phyloP scores from a whole-genome alignment of 2,113 vertebrate genomes.

The Notothenia coriiceps region DNA sequence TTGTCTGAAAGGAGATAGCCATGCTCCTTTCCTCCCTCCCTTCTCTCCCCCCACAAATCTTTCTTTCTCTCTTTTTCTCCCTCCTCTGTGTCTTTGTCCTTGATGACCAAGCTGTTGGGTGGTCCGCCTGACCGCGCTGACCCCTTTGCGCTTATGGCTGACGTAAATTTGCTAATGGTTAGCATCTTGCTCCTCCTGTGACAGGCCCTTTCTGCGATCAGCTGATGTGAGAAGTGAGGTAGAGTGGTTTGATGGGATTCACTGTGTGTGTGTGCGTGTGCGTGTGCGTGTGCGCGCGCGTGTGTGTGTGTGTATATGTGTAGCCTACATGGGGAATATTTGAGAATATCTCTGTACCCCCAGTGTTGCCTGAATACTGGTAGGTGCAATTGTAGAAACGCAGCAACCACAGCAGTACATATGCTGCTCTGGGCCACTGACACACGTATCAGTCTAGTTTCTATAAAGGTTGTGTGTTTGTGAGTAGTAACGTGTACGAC shows the following conservation, averaged over 20 bases:
- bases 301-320: slow-evolving; percentile 1
- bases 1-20: slow-evolving; percentile 70
- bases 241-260: slow-evolving; percentile 1
- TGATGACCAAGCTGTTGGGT: slow-evolving; percentile 79
- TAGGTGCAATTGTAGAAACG: slow-evolving; percentile 16
- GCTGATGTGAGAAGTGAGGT: slow-evolving; percentile 65
- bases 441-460: not conserved
- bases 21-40: slow-evolving; percentile 42
- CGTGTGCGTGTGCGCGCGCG: not conserved
- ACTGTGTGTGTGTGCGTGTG: slow-evolving; percentile 2
- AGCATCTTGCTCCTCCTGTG: slow-evolving; percentile 61
- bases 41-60: slow-evolving; percentile 4
- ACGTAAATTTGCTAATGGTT: slow-evolving; percentile 81
- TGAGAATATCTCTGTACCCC: slow-evolving; percentile 42
- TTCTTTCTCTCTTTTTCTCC: slow-evolving; percentile 36
- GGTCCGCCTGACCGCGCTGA: slow-evolving; percentile 78
- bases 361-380: slow-evolving; percentile 15
- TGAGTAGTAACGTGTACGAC: not conserved
- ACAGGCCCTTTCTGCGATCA: slow-evolving; percentile 63
- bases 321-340: slow-evolving; percentile 43
- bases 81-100: slow-evolving; percentile 72
- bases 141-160: slow-evolving; percentile 61
- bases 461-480: not conserved
- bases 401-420: slow-evolving; percentile 22
- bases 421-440: slow-evolving; percentile 31